These are phyloP conservation scores for Capreolus pygargus DNA, from an alignment of 2,113 vertebrate genomes.

Conservation along the genomic window DNA sequence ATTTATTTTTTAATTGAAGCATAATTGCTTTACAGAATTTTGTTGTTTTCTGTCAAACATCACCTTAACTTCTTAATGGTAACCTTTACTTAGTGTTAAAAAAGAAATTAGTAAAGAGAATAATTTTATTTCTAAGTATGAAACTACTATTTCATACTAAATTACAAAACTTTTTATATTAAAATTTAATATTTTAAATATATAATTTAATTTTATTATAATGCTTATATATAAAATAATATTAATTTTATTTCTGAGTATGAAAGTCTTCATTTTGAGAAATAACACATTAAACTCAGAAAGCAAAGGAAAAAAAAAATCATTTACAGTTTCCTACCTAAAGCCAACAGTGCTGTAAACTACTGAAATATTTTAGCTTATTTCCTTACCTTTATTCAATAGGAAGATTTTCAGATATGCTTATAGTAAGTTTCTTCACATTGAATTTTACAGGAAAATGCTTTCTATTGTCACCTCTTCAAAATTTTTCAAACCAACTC, in stretches of 20 bases:
- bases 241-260: background rate
- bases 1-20: background rate
- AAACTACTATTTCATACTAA: background rate
- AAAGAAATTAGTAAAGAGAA: background rate
- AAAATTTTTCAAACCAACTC: background rate
- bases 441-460: background rate
- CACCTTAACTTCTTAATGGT: background rate
- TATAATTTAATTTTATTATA: background rate
- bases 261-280: no score
- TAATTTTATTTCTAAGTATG: background rate
- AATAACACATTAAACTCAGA: background rate
- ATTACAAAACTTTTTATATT: background rate
- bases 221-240: background rate
- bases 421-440: background rate
- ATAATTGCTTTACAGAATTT: background rate
- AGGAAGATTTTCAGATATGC: background rate
- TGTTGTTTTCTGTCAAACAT: background rate
- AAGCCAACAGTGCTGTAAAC: background rate
- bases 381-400: background rate
- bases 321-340: background rate
- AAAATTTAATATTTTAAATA: background rate
- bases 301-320: background rate
- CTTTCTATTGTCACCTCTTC: background rate
- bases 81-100: rapidly evolving
- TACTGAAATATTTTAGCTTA: background rate